A percentile compares a stretch with the other conserved stretches of the same genome.
Evolutionary conservation across 2,888 invertebrate genomes (phyloP).

Genomic region (Desoria tigrina): DNA sequence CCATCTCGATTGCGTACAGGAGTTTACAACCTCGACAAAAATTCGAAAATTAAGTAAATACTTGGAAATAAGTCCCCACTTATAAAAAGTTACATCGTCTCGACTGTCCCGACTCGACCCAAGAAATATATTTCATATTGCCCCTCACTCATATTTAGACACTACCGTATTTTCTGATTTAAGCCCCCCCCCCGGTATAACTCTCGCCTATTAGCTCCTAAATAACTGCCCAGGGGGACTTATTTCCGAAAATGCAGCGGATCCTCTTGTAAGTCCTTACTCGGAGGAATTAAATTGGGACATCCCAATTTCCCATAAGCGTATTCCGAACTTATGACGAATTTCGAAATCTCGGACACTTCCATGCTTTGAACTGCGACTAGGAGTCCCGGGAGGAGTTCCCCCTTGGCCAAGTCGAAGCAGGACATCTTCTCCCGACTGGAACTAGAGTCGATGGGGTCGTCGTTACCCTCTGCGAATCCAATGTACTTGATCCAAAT

Average conservation of each 20-base stretch:
- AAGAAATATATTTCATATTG: too few species aligned
- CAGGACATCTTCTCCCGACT: not conserved
- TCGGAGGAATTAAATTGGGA: not conserved
- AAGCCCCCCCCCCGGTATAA: too few species aligned
- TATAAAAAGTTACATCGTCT: too few species aligned
- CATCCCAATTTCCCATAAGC: slow-evolving; percentile 14
- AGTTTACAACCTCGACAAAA: not conserved
- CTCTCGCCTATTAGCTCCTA: too few species aligned
- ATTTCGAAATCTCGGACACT: slow-evolving; percentile 11
- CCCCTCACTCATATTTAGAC: too few species aligned
- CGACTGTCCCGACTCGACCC: too few species aligned
- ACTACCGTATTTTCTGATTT: too few species aligned
- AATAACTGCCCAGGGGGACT: too few species aligned
- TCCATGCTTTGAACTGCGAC: slow-evolving; percentile 2
- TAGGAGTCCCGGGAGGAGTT: not conserved
- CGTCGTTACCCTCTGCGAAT: slow-evolving; percentile 5
- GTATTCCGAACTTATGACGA: not conserved
- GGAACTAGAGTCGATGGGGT: slow-evolving; percentile 3
- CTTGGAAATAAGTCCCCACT: not conserved
- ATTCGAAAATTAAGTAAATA: not conserved
- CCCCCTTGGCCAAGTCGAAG: not conserved
- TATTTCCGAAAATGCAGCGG: too few species aligned
- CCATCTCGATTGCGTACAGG: not conserved
- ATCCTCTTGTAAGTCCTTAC: not conserved
- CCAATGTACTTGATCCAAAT: slow-evolving; percentile 4